Evolutionary conservation across 2,797 vertebrate genomes (phyloP).

Genomic region (Sciaenops ocellatus): DNA sequence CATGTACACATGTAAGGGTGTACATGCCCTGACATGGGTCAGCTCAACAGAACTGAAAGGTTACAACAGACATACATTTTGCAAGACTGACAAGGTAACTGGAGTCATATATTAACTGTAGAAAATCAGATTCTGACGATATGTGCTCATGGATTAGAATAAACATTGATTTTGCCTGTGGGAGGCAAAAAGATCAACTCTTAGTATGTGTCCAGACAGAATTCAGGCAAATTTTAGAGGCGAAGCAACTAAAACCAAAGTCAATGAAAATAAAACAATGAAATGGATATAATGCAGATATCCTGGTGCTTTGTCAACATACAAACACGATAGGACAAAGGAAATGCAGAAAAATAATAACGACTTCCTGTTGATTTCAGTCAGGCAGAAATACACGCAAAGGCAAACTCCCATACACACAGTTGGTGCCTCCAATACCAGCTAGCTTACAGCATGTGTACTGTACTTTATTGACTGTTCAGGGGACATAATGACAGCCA

Average conservation of each 20-base stretch:
- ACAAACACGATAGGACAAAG: neutral
- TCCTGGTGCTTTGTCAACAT: neutral
- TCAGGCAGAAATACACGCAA: neutral
- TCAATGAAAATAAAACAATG: neutral
- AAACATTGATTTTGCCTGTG: neutral
- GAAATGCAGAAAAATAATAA: too few relatives aligned
- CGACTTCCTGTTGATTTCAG: neutral
- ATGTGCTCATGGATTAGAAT: neutral
- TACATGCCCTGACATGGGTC: neutral
- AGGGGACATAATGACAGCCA: neutral
- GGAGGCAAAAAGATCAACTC: neutral
- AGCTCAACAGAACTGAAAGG: neutral
- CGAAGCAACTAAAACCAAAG: fast-evolving
- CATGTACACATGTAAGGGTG: neutral
- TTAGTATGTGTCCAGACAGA: neutral
- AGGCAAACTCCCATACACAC: neutral
- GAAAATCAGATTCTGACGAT: neutral
- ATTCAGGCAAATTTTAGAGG: neutral
- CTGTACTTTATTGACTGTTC: neutral
- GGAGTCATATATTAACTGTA: neutral
- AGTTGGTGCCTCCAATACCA: neutral
- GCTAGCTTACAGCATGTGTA: neutral
- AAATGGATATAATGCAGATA: too few relatives aligned
- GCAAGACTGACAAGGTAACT: neutral
- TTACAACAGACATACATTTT: neutral